Conservation (phyloP, 2,888 invertebrate species). For the Papilio gigon region DNA sequence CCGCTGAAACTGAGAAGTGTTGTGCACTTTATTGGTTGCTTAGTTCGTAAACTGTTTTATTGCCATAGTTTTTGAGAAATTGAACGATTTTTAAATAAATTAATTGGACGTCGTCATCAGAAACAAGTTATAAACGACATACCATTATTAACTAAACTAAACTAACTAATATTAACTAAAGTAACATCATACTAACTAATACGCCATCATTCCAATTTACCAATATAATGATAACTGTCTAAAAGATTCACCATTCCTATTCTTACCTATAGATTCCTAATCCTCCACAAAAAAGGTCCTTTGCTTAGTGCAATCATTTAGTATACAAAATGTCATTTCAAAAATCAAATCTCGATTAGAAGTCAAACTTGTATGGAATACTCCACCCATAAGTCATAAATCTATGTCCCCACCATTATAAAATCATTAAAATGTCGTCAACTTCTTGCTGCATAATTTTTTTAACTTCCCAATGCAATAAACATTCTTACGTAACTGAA, state of each 20-base stretch:
- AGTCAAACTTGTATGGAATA: no score
- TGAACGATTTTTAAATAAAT: background rate
- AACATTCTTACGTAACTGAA: background rate
- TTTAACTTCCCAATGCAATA: slow-evolving; percentile 15
- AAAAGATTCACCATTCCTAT: background rate
- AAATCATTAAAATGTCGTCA: slow-evolving; percentile 19
- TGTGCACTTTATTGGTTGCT: slow-evolving; percentile 17
- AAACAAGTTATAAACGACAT: no score
- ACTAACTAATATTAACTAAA: no score
- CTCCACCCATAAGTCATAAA: no score
- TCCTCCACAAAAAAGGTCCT: no score
- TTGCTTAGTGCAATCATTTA: no score
- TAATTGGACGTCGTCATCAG: no score
- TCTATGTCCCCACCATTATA: slow-evolving; percentile 3
- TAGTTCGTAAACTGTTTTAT: slow-evolving; percentile 11
- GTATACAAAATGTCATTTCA: no score
- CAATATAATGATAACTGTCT: background rate
- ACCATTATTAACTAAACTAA: no score
- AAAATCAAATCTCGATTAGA: no score
- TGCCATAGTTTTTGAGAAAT: background rate
- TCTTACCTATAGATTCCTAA: no score
- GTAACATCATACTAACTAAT: no score
- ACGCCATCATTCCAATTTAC: background rate
- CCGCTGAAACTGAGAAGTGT: slow-evolving; percentile 23
- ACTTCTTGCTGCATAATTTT: slow-evolving; percentile 7